A percentile compares a stretch with the other conserved stretches of the same genome.
phyloP scores from a whole-genome alignment of 2,797 vertebrate species.

The Thamnophis elegans region DNA sequence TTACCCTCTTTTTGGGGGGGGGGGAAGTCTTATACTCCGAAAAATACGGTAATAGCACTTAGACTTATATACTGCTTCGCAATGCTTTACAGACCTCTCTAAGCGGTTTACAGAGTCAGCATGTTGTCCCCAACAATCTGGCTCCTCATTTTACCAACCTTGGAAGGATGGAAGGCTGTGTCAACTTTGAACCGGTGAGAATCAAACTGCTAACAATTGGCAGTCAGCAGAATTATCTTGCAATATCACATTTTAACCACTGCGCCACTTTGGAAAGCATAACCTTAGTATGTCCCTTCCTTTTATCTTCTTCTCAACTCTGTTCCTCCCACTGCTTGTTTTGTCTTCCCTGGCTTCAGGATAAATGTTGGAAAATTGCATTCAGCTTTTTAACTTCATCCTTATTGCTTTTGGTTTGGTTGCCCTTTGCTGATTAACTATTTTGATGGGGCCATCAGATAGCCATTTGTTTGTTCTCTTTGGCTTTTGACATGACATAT shows the following conservation, averaged over 20 bases:
- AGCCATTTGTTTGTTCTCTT: not conserved
- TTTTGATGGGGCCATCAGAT: not conserved
- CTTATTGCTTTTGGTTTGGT: not conserved
- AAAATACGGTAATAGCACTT: constrained; percentile 1
- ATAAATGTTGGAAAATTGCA: not conserved
- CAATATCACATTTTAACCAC: not conserved
- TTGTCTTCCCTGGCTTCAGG: not conserved
- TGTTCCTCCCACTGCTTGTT: not conserved
- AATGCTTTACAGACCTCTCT: not conserved
- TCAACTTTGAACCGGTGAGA: not conserved
- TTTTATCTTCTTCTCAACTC: not conserved
- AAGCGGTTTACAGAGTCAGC: not conserved
- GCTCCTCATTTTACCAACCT: not conserved
- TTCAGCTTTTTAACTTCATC: not conserved
- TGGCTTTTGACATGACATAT: not conserved
- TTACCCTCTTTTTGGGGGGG: too few species aligned
- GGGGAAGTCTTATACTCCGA: too few species aligned
- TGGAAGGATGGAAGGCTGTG: not conserved
- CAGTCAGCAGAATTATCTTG: not conserved
- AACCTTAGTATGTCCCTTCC: not conserved
- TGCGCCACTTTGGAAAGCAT: not conserved
- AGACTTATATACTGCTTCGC: not conserved
- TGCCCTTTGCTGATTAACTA: not conserved
- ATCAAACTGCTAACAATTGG: not conserved
- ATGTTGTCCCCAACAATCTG: not conserved